A percentile compares a stretch with the other conserved stretches of the same genome.
Conservation (phyloP, 2,113 vertebrate genomes). For the Stictonetta naevosa region DNA sequence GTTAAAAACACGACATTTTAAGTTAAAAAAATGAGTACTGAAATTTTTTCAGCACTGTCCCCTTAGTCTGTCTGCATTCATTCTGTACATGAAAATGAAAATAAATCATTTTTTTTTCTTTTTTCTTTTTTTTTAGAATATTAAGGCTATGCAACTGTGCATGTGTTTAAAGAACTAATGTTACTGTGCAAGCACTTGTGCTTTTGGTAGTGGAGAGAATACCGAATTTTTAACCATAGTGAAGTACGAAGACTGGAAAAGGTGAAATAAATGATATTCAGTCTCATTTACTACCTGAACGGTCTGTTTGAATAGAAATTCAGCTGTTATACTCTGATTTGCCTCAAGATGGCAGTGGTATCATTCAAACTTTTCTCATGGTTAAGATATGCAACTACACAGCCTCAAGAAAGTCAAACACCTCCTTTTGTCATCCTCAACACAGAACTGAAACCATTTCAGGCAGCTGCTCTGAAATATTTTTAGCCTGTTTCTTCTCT, state of each 20-base stretch:
- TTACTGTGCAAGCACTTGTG: neutral
- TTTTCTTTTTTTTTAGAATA: neutral
- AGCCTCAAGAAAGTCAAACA: neutral
- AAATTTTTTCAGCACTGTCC: neutral
- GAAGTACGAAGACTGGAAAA: neutral
- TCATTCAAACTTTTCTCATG: neutral
- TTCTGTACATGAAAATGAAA: neutral
- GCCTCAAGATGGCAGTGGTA: conserved; percentile 78
- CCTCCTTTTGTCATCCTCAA: neutral
- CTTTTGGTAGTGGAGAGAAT: neutral
- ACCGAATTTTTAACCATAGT: neutral
- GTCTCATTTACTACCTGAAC: neutral
- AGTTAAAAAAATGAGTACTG: neutral
- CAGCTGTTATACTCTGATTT: neutral
- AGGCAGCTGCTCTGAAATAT: conserved; percentile 6
- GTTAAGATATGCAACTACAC: neutral
- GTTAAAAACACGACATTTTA: neutral
- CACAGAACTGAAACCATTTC: neutral
- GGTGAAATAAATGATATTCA: neutral
- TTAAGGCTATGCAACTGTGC: neutral
- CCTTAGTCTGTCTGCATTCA: neutral
- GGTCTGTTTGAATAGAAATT: neutral
- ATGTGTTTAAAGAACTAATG: neutral
- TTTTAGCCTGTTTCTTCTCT: neutral
- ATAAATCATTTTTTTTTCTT: neutral